Evolutionary conservation across 1,140 invertebrate genomes (phyloP).

Genomic region (Hylyphantes graminicola): DNA sequence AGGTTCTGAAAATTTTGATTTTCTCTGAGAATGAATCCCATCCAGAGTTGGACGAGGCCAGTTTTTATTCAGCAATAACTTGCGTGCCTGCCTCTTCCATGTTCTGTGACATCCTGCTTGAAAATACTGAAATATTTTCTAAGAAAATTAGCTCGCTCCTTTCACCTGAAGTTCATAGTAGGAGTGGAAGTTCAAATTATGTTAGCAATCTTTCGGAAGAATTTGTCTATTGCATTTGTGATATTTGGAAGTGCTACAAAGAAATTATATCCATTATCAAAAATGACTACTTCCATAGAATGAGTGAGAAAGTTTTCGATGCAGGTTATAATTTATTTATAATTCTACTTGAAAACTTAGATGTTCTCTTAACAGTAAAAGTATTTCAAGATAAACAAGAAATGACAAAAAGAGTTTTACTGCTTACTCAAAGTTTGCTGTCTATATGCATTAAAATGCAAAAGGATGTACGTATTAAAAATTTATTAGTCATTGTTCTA

Average conservation of each 20-base stretch:
- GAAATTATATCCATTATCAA: slow-evolving; percentile 17
- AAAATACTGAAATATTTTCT: slow-evolving; percentile 19
- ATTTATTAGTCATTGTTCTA: neutral
- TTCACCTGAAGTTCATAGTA: neutral
- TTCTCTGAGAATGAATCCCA: slow-evolving; percentile 11
- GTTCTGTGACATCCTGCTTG: slow-evolving; percentile 10
- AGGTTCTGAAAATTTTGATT: slow-evolving; percentile 34
- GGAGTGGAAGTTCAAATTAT: neutral
- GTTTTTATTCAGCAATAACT: neutral
- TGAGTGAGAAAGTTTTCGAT: slow-evolving; percentile 22
- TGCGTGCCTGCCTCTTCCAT: slow-evolving; percentile 14
- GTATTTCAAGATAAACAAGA: slow-evolving; percentile 2
- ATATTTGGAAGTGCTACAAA: slow-evolving; percentile 35
- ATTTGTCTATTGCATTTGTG: slow-evolving; percentile 17
- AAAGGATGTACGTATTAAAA: slow-evolving; percentile 40
- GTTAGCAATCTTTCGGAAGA: slow-evolving; percentile 1
- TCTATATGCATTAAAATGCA: slow-evolving; percentile 13
- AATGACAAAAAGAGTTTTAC: slow-evolving; percentile 7
- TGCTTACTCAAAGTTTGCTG: slow-evolving; percentile 29
- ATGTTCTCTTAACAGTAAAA: slow-evolving; percentile 13
- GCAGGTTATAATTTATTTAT: slow-evolving; percentile 39
- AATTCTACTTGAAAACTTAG: slow-evolving; percentile 31
- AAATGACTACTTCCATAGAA: slow-evolving; percentile 7
- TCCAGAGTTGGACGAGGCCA: neutral
- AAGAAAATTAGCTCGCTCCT: neutral